Evolutionary conservation across 2,797 vertebrate species (phyloP).

Genomic region (Limosa lapponica): DNA sequence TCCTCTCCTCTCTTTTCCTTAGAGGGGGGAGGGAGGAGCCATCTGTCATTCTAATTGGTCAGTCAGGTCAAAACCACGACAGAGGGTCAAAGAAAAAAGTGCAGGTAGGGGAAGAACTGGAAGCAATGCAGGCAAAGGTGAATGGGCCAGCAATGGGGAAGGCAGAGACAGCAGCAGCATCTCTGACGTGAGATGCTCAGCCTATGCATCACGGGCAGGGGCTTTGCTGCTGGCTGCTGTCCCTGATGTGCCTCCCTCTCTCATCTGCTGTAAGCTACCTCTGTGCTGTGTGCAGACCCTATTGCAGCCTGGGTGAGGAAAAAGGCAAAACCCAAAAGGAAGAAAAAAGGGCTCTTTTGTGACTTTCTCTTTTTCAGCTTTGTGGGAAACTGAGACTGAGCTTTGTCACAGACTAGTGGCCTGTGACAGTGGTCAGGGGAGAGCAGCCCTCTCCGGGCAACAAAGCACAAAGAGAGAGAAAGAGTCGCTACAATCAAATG

Average conservation of each 20-base stretch:
- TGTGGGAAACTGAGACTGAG: slow-evolving; percentile 60
- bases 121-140: background rate
- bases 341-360: slow-evolving; percentile 42
- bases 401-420: slow-evolving; percentile 64
- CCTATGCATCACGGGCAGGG: accelerated
- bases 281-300: background rate
- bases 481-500: background rate
- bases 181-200: background rate
- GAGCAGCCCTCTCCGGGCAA: slow-evolving; percentile 50
- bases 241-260: background rate
- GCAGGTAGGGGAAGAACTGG: background rate
- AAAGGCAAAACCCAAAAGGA: slow-evolving; percentile 10
- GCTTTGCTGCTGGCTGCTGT: background rate
- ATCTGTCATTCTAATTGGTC: too few relatives aligned
- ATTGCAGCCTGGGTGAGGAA: background rate
- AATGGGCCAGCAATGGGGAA: background rate
- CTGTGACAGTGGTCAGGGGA: slow-evolving; percentile 59
- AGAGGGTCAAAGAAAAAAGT: background rate
- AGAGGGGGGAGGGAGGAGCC: too few relatives aligned
- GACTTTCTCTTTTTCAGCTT: slow-evolving; percentile 46
- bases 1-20: too few relatives aligned
- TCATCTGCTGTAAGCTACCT: background rate
- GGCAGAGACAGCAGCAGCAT: background rate
- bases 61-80: too few relatives aligned
- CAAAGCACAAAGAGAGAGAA: slow-evolving; percentile 34